phyloP scores from a whole-genome alignment of 2,888 invertebrate genomes.

The Synanthedon formicaeformis region DNA sequence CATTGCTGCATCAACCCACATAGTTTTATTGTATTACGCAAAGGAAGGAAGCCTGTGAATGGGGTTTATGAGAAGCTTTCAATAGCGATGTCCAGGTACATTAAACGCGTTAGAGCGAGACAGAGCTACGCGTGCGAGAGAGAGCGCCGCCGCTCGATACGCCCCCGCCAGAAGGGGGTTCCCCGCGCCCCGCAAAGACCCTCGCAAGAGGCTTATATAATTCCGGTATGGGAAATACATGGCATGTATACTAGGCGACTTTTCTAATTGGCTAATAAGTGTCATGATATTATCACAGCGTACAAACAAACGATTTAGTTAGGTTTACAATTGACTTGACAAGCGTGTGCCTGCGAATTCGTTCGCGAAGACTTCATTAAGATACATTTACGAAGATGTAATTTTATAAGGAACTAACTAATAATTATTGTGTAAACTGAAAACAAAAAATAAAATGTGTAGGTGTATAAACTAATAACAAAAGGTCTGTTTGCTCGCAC shows the following conservation, averaged over 20 bases:
- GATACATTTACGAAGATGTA: no score
- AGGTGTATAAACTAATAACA: no score
- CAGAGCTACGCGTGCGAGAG: conserved; percentile 23
- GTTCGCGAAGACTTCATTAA: no score
- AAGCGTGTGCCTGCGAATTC: no score
- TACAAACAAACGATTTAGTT: no score
- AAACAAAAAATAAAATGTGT: no score
- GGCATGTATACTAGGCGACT: conserved; percentile 25
- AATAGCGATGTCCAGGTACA: conserved; percentile 10
- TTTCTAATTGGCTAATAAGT: conserved; percentile 34
- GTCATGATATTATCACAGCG: conserved; percentile 4
- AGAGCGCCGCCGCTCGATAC: conserved; percentile 40
- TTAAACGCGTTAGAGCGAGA: conserved; percentile 5
- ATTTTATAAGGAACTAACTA: no score
- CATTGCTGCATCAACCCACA: conserved; percentile 24
- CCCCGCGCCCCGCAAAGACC: conserved; percentile 21
- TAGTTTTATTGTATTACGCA: conserved; percentile 19
- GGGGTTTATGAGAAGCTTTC: conserved; percentile 19
- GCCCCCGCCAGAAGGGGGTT: conserved; percentile 35
- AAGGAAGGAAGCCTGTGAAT: conserved; percentile 28
- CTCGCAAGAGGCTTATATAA: conserved; percentile 15
- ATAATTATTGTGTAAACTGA: no score
- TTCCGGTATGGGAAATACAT: conserved; percentile 26
- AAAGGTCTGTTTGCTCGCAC: no score
- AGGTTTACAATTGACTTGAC: no score